Conservation (phyloP, 2,113 vertebrate species). For the Crotalus helleri region DNA sequence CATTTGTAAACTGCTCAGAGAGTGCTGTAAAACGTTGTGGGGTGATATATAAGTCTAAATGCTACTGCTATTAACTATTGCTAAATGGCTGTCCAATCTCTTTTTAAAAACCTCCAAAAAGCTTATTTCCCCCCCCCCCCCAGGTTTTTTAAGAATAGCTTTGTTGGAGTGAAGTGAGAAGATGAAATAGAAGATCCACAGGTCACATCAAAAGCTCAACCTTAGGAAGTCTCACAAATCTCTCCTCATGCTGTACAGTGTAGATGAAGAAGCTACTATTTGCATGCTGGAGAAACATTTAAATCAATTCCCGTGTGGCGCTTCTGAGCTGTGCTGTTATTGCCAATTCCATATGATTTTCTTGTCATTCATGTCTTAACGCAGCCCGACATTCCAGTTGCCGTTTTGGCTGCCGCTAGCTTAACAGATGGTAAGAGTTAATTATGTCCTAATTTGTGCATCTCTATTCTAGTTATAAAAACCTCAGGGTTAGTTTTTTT, state of each 20-base stretch:
- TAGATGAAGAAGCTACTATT: background rate
- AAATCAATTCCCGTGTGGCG: background rate
- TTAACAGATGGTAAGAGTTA: conserved; percentile 6
- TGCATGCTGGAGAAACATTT: background rate
- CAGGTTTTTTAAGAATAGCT: background rate
- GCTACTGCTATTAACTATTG: background rate
- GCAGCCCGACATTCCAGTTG: background rate
- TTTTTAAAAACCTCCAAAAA: no score
- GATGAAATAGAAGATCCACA: background rate
- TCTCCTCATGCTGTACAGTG: background rate
- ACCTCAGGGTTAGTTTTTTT: background rate
- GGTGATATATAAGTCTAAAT: background rate
- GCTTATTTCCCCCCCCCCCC: background rate
- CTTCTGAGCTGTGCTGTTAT: conserved; percentile 5
- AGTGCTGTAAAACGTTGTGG: background rate
- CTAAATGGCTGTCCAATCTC: background rate
- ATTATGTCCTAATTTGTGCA: conserved; percentile 8
- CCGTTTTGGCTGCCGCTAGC: background rate
- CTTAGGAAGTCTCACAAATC: background rate
- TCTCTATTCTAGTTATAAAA: background rate
- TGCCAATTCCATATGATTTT: conserved; percentile 13
- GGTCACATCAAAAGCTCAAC: no score
- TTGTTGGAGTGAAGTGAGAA: background rate
- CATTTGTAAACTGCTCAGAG: background rate
- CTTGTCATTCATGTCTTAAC: background rate